Evolutionary conservation across 1,140 invertebrate species (phyloP).

Genomic region (Neoseiulus cucumeris): DNA sequence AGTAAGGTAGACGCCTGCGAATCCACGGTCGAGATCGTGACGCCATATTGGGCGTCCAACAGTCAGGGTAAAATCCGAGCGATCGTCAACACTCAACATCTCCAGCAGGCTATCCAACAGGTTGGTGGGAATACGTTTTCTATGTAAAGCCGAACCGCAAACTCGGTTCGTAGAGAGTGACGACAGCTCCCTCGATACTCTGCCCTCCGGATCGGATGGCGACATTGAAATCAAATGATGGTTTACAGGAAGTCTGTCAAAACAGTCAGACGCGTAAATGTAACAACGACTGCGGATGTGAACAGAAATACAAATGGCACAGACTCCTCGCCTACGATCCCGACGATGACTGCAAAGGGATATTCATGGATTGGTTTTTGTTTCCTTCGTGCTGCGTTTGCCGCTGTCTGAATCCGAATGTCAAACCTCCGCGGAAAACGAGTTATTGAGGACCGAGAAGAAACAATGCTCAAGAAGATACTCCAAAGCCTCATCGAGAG

Average conservation of each 20-base stretch:
- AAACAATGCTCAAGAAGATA: no score
- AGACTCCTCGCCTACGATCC: slow-evolving; percentile 71
- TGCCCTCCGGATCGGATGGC: no score
- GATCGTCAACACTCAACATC: slow-evolving; percentile 79
- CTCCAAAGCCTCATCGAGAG: no score
- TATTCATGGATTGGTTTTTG: slow-evolving; percentile 88
- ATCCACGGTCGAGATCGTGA: slow-evolving; percentile 75
- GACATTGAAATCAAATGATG: no score
- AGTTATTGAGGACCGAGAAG: no score
- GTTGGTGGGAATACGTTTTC: slow-evolving; percentile 64
- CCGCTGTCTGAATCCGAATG: slow-evolving; percentile 35
- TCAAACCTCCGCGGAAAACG: no score
- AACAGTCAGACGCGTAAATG: slow-evolving; percentile 49
- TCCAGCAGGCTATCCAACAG: slow-evolving; percentile 82
- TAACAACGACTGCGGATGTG: slow-evolving; percentile 59
- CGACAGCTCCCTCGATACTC: no score
- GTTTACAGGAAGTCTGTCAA: slow-evolving; percentile 39
- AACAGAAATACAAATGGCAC: slow-evolving; percentile 73
- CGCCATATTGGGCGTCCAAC: slow-evolving; percentile 80
- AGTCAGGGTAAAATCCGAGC: slow-evolving; percentile 70
- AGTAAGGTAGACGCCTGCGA: slow-evolving; percentile 64
- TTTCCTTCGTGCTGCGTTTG: slow-evolving; percentile 83
- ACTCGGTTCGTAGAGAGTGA: no score
- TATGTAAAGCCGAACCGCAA: no score
- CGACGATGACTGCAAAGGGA: slow-evolving; percentile 74